Conservation (phyloP, 23 tunicate genomes). For the Corella eumyota region DNA sequence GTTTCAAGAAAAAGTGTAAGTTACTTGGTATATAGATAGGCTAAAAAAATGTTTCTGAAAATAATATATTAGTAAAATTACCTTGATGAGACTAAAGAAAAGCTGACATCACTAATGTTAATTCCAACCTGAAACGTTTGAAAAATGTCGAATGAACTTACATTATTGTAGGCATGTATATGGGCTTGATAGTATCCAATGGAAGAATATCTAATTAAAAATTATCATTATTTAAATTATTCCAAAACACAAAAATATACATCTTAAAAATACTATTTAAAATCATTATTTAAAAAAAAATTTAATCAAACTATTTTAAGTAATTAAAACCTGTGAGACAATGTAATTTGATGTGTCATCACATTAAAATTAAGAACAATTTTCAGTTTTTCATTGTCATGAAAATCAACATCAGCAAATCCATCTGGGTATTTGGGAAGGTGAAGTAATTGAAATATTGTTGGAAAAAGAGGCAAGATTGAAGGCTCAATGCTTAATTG, state of each 20-base stretch:
- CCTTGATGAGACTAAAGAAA: slow-evolving; percentile 27
- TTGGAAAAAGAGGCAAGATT: not conserved
- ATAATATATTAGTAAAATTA: slow-evolving; percentile 3
- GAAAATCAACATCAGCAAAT: slow-evolving; percentile 3
- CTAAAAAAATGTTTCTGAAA: too few species aligned
- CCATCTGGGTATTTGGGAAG: not conserved
- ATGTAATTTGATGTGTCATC: too few species aligned
- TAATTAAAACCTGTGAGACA: too few species aligned
- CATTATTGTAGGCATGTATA: slow-evolving; percentile 22
- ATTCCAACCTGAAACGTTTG: slow-evolving; percentile 22
- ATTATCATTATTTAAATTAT: too few species aligned
- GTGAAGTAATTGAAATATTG: not conserved
- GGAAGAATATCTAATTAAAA: slow-evolving; percentile 16
- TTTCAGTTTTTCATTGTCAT: slow-evolving; percentile 3
- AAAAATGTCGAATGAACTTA: slow-evolving; percentile 10
- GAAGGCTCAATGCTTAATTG: too few species aligned
- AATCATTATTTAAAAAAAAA: too few species aligned
- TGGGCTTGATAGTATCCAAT: slow-evolving; percentile 11
- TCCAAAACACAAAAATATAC: too few species aligned
- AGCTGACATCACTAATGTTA: slow-evolving; percentile 1
- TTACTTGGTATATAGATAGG: too few species aligned
- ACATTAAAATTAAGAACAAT: too few species aligned
- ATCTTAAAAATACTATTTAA: too few species aligned
- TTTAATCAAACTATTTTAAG: too few species aligned
- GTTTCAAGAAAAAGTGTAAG: too few species aligned